Base-by-base conservation (phyloP, 2,797 vertebrate species). In the Rousettus madagascariensis region DNA sequence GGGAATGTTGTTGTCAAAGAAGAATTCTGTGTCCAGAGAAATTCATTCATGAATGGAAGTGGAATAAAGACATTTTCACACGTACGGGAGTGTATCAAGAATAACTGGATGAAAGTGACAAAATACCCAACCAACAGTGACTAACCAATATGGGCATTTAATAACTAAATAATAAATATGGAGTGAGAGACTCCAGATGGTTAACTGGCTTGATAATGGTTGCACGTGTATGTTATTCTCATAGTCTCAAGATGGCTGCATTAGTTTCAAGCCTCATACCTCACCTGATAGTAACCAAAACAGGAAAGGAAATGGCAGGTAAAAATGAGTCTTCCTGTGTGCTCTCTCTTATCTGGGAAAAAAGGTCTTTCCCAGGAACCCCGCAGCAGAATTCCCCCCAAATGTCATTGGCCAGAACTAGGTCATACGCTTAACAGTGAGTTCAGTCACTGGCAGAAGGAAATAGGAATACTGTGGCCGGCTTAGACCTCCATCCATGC, bases 361-460 rank as follows among this genome's bases (percentile, higher is more conserved):
- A 80, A 87, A 79, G 75, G 75, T 53, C 72, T 80, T 92, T 63
- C n/a, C 13, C 28, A 89, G 83, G 86, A 93, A 66, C 41, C 46
- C 69, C 83, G 38, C 49, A 43, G n/a, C 36, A 94, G 86, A 79
- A 91, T 86, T 93, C 59, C 15, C n/a, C 51, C 90, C 38, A 75
- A 3, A 75, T 82, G 53, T 38, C 28, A 11, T 51, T 85, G 89
- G 22, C 69, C 20, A 89, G 83, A 89, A 69, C 51, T 82, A 46
- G 53, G 49, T 80, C 61, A 65, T 55, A 8, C 24, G 51, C 66
- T 71, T 69, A n/a, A n/a, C 30, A 77, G 20, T 55, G 53, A 65
- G 20, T 80, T 91, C 41, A 85, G 41, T 82, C 61, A 36, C 51
- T 19, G 63, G 61, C 66, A 80, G 13, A 83, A 63, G 20, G 38